phyloP scores from a whole-genome alignment of 2,888 invertebrate species.

The Petrolisthes cinctipes region DNA sequence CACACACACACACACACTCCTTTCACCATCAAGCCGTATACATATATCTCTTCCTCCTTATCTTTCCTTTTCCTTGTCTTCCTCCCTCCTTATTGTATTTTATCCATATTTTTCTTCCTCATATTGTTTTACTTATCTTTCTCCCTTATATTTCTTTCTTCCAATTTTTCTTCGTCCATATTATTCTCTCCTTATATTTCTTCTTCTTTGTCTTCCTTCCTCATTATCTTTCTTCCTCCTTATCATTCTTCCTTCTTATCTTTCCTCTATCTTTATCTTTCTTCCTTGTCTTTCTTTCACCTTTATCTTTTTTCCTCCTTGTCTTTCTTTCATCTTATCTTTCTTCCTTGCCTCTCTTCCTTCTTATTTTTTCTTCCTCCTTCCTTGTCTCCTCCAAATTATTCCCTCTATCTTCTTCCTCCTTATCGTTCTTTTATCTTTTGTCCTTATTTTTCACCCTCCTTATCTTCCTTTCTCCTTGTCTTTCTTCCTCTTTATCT shows the following conservation, averaged over 20 bases:
- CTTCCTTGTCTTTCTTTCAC: no score
- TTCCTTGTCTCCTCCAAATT: no score
- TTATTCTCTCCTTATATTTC: neutral
- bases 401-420: no score
- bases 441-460: neutral
- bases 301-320: no score
- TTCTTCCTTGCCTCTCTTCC: no score
- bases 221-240: neutral
- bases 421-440: neutral
- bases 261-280: no score
- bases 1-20: no score
- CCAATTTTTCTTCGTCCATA: neutral
- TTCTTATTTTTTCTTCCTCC: no score
- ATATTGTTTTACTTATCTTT: no score
- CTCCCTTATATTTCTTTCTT: neutral
- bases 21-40: neutral
- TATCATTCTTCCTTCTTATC: neutral
- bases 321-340: neutral
- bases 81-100: no score
- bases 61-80: no score
- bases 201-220: neutral
- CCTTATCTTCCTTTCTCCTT: neutral
- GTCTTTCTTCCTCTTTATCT: neutral
- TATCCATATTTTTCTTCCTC: no score
- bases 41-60: neutral